Conservation (phyloP, 2,113 vertebrate genomes). For the Sylvia atricapilla region DNA sequence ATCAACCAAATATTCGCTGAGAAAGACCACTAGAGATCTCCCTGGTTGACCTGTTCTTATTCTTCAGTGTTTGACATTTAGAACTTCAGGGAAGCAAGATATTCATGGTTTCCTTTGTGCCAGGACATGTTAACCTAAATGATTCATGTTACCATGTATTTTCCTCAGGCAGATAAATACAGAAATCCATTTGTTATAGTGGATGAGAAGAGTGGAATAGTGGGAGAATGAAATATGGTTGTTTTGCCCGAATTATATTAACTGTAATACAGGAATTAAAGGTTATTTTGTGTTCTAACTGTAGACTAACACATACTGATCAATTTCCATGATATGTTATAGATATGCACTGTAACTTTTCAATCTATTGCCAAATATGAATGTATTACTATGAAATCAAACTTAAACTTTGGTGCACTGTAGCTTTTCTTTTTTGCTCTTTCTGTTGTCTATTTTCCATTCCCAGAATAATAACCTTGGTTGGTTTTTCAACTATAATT, state of each 20-base stretch:
- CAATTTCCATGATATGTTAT: neutral
- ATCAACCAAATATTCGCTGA: neutral
- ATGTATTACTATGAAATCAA: neutral
- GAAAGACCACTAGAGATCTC: neutral
- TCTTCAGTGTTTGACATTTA: neutral
- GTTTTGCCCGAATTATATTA: neutral
- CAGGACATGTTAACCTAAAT: neutral
- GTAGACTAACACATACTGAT: neutral
- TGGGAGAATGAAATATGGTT: neutral
- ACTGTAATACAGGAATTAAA: neutral
- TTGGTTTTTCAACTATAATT: neutral
- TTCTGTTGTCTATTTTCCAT: neutral
- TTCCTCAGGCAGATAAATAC: neutral
- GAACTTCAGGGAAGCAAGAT: neutral
- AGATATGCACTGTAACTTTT: neutral
- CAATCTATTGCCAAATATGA: neutral
- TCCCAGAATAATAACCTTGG: neutral
- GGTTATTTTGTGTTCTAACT: neutral
- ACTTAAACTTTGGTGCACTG: neutral
- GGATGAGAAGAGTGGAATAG: neutral
- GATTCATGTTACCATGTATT: neutral
- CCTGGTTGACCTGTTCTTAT: neutral
- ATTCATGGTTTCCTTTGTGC: neutral
- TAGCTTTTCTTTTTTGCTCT: conserved; percentile 2
- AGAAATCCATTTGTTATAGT: neutral